Percentiles rank a stretch among this genome's conserved stretches.
Evolutionary conservation across 2,888 invertebrate species (phyloP).

Genomic region (Cylloceria caligata): DNA sequence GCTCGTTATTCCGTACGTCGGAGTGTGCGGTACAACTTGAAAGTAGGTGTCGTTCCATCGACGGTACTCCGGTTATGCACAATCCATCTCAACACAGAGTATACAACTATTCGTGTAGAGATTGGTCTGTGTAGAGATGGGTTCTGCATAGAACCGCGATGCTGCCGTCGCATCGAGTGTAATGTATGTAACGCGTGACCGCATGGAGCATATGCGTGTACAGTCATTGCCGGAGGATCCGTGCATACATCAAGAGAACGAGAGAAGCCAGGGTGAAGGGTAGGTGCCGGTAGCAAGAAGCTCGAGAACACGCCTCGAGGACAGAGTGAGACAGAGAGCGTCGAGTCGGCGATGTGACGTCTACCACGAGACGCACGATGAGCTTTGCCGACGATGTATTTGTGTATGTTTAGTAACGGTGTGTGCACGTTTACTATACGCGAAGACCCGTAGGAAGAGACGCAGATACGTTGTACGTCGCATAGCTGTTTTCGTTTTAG

Average conservation of each 20-base stretch:
- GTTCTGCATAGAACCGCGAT: no score
- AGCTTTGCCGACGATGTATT: background rate
- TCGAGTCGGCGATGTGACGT: constrained; percentile 17
- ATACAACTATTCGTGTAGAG: no score
- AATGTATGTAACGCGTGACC: constrained; percentile 23
- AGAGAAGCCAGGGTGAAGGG: background rate
- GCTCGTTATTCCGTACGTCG: background rate
- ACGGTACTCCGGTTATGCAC: no score
- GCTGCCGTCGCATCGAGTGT: background rate
- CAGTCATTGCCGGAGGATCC: background rate
- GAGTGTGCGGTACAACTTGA: background rate
- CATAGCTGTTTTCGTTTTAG: constrained; percentile 28
- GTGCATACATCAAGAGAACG: background rate
- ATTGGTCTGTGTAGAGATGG: no score
- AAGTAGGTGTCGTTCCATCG: no score
- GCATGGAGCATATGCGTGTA: constrained; percentile 3
- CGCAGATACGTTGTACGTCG: background rate
- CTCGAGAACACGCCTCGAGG: background rate
- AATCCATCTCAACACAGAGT: no score
- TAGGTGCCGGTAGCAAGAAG: background rate
- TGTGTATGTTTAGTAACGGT: background rate
- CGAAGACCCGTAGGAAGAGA: background rate
- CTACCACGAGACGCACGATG: background rate
- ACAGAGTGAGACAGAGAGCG: background rate
- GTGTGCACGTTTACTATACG: background rate